Conservation (phyloP, 2,797 vertebrate genomes). For the Periparus ater region DNA sequence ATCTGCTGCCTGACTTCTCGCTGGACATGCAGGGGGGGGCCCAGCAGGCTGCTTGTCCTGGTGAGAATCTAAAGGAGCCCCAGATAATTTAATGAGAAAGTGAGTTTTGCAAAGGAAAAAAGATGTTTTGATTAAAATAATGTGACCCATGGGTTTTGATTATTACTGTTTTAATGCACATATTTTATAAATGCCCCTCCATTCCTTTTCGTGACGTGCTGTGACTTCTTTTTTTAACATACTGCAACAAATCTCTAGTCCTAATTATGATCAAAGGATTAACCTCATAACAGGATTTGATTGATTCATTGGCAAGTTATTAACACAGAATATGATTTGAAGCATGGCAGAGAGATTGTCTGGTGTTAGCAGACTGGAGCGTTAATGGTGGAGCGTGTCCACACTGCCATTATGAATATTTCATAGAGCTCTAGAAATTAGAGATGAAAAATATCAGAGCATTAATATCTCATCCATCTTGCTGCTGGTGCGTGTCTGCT, state of each 20-base stretch:
- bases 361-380: background rate
- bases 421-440: slow-evolving; percentile 42
- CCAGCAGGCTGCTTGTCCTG: background rate
- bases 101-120: background rate
- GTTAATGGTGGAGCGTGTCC: background rate
- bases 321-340: slow-evolving; percentile 15
- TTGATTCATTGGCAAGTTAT: slow-evolving; percentile 55
- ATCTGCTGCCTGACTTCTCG: background rate
- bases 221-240: background rate
- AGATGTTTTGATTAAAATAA: background rate
- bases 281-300: slow-evolving; percentile 16
- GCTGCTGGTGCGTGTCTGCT: background rate
- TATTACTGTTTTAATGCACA: background rate
- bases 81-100: background rate
- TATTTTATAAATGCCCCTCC: background rate
- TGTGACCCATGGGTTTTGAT: background rate
- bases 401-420: slow-evolving; percentile 39
- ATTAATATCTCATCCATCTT: slow-evolving; percentile 33
- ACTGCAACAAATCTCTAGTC: background rate
- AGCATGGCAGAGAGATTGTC: background rate
- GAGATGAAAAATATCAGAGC: slow-evolving; percentile 20
- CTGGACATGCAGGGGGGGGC: fast-evolving
- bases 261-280: slow-evolving; percentile 40
- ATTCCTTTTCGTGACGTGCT: background rate
- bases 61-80: background rate